phyloP scores from a whole-genome alignment of 2,888 invertebrate species.

The Hipparchia semele region DNA sequence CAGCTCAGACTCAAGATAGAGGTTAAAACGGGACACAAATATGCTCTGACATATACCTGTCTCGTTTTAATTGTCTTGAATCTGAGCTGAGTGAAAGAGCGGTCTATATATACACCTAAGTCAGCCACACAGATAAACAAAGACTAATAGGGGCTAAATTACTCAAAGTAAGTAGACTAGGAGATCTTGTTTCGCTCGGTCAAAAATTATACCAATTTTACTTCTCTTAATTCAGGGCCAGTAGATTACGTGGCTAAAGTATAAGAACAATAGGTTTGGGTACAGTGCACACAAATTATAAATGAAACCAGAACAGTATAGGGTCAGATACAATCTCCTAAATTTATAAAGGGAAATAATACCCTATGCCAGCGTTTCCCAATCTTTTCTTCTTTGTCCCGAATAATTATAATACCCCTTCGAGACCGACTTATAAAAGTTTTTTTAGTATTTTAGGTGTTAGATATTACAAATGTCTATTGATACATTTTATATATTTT shows the following conservation, averaged over 20 bases:
- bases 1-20: too few species aligned
- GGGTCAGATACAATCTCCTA: conserved; percentile 10
- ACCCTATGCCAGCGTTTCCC: conserved; percentile 2
- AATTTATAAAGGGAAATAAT: conserved; percentile 11
- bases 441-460: background rate
- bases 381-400: conserved; percentile 9
- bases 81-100: too few species aligned
- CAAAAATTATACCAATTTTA: background rate
- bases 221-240: background rate
- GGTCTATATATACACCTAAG: too few species aligned
- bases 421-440: background rate
- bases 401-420: background rate
- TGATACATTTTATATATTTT: too few species aligned
- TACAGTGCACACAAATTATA: conserved; percentile 5
- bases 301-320: conserved; percentile 5
- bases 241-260: background rate
- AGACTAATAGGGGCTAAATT: too few species aligned
- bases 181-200: too few species aligned
- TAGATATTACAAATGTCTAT: background rate
- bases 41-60: too few species aligned
- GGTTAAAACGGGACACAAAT: too few species aligned
- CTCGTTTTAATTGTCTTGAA: too few species aligned
- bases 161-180: too few species aligned
- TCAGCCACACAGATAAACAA: too few species aligned
- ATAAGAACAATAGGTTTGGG: conserved; percentile 7